Evolutionary conservation across 2,888 invertebrate genomes (phyloP).

Genomic region (Eledone cirrhosa): DNA sequence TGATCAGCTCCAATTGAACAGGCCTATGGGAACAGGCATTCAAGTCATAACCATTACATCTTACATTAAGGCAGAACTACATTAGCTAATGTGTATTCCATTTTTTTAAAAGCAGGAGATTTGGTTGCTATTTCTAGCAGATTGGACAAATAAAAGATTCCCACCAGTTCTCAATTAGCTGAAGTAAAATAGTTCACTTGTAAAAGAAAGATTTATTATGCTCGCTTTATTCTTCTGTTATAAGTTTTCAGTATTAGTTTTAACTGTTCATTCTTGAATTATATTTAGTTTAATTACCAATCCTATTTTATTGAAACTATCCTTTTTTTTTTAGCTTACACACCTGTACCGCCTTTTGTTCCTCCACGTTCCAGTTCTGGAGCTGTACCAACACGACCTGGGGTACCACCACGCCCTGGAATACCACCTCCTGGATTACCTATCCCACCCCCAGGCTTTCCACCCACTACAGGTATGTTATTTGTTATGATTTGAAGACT

Average conservation of each 20-base stretch:
- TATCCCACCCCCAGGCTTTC: conserved; percentile 37
- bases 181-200: no score
- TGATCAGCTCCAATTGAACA: no score
- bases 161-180: no score
- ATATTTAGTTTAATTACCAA: not conserved
- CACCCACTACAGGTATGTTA: conserved; percentile 38
- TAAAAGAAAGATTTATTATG: no score
- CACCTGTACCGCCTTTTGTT: conserved; percentile 26
- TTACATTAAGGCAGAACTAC: no score
- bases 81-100: no score
- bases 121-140: no score
- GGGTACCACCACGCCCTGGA: conserved; percentile 36
- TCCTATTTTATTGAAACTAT: not conserved
- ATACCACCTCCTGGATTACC: conserved; percentile 40
- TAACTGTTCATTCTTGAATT: not conserved
- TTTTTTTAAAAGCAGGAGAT: no score
- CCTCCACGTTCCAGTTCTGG: conserved; percentile 21
- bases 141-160: no score
- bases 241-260: not conserved
- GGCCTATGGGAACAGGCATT: no score
- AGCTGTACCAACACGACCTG: conserved; percentile 40
- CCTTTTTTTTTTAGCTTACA: conserved; percentile 4
- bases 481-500: no score
- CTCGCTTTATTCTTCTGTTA: not conserved
- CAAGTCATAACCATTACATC: no score